These are phyloP conservation scores for Cataglyphis hispanica DNA, from an alignment of 1,140 invertebrate genomes.

Conservation along the genomic window DNA sequence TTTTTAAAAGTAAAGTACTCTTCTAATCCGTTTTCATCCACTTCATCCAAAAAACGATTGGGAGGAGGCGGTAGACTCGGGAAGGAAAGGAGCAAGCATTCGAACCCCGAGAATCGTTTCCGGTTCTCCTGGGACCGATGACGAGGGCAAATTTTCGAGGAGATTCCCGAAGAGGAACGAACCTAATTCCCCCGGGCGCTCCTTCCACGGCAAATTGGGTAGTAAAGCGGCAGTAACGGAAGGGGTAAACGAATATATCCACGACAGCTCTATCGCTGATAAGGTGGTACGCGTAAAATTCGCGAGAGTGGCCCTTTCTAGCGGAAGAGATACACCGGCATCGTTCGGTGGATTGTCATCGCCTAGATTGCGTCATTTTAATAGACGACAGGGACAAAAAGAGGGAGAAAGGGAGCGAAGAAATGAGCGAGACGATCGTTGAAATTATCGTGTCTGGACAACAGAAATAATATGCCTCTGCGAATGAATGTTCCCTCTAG, in stretches of 20 bases:
- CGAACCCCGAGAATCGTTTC: conserved; percentile 66
- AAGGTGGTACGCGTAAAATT: conserved; percentile 43
- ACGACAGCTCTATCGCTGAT: conserved; percentile 63
- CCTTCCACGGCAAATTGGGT: conserved; percentile 72
- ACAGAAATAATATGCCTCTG: conserved; percentile 61
- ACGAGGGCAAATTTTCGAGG: conserved; percentile 74
- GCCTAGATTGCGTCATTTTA: not conserved
- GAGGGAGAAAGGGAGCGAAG: not conserved
- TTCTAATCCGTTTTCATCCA: conserved; percentile 55
- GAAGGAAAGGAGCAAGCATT: conserved; percentile 35
- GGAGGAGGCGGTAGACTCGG: not conserved
- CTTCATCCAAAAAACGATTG: conserved; percentile 50
- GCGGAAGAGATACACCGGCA: not conserved
- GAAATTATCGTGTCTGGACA: conserved; percentile 54
- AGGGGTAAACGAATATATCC: conserved; percentile 76
- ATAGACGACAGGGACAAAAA: too few relatives aligned
- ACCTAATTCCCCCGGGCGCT: conserved; percentile 68
- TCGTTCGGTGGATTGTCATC: not conserved
- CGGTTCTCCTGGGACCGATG: conserved; percentile 73
- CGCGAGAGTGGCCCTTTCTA: conserved; percentile 1
- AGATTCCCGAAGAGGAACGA: conserved; percentile 73
- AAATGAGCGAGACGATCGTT: conserved; percentile 36
- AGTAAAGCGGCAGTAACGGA: conserved; percentile 74
- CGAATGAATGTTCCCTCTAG: not conserved
- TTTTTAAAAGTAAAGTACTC: conserved; percentile 36